Percentiles rank a stretch among this genome's conserved stretches.
Evolutionary conservation across 2,113 vertebrate genomes (phyloP).

Genomic region (Acrocephalus kingi): DNA sequence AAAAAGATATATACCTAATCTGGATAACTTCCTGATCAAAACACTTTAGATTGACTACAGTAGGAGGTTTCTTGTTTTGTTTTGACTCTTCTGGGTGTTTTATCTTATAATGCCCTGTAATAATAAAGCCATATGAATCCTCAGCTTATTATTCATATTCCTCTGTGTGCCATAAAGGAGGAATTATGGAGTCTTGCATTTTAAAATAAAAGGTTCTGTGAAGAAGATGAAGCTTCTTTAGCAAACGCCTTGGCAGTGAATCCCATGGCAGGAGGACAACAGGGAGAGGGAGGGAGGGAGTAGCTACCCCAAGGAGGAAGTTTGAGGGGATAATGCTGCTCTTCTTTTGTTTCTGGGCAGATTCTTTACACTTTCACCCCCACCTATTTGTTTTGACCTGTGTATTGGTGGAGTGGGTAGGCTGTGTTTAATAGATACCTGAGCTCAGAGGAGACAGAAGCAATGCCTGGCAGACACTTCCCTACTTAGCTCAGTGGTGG

Average conservation of each 20-base stretch:
- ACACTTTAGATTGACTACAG: neutral
- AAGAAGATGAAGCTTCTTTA: constrained; percentile 1
- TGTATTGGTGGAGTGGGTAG: neutral
- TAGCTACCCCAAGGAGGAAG: neutral
- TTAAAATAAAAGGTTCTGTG: constrained; percentile 18
- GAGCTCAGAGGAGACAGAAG: neutral
- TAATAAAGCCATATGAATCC: constrained; percentile 38
- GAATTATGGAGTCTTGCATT: constrained; percentile 4
- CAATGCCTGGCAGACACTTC: neutral
- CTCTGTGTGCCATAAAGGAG: constrained; percentile 33
- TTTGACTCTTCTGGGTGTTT: constrained; percentile 40
- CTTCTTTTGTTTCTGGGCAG: neutral
- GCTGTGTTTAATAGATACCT: neutral
- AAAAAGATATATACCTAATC: neutral
- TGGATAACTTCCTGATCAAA: neutral
- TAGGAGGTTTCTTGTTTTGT: constrained; percentile 31
- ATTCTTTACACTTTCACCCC: neutral
- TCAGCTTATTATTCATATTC: constrained; percentile 43
- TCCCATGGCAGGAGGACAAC: neutral
- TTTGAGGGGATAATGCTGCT: neutral
- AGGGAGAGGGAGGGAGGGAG: neutral
- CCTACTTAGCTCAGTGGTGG: neutral
- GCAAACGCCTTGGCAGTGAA: neutral
- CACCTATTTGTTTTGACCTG: neutral
- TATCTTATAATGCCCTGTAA: constrained; percentile 31